A percentile compares a stretch with the other conserved stretches of the same genome.
Evolutionary conservation across 2,888 invertebrate species (phyloP).

Genomic region (Himalopsyche japonica): DNA sequence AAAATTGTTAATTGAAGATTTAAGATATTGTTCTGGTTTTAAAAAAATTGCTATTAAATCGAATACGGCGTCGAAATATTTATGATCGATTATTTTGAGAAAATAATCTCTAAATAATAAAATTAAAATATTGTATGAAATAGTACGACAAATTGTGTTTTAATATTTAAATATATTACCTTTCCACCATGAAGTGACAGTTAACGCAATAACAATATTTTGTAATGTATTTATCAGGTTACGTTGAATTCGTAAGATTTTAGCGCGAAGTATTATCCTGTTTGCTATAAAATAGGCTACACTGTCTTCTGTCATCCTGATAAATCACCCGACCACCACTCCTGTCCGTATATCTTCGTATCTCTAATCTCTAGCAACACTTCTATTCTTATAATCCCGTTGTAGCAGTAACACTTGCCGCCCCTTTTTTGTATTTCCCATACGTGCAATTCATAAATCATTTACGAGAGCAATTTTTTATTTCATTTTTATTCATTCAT

Average conservation of each 20-base stretch:
- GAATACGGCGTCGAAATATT: too few relatives aligned
- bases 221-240: not conserved
- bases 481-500: not conserved
- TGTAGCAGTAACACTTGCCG: not conserved
- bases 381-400: not conserved
- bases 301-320: conserved; percentile 10
- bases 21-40: too few relatives aligned
- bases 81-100: too few relatives aligned
- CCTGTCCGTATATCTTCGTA: conserved; percentile 2
- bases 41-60: too few relatives aligned
- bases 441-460: not conserved
- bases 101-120: too few relatives aligned
- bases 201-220: too few relatives aligned
- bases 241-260: not conserved
- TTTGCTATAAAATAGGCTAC: not conserved
- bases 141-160: too few relatives aligned
- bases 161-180: too few relatives aligned
- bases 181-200: too few relatives aligned
- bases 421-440: conserved; percentile 1
- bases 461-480: not conserved
- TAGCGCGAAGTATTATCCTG: not conserved
- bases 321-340: conserved; percentile 11
- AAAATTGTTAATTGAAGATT: too few relatives aligned
- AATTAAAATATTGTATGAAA: too few relatives aligned
- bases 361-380: not conserved